Evolutionary conservation across 2,888 invertebrate species (phyloP), one percentile per base, ranked within the genome.

Genomic region (Diloba caeruleocephala): DNA sequence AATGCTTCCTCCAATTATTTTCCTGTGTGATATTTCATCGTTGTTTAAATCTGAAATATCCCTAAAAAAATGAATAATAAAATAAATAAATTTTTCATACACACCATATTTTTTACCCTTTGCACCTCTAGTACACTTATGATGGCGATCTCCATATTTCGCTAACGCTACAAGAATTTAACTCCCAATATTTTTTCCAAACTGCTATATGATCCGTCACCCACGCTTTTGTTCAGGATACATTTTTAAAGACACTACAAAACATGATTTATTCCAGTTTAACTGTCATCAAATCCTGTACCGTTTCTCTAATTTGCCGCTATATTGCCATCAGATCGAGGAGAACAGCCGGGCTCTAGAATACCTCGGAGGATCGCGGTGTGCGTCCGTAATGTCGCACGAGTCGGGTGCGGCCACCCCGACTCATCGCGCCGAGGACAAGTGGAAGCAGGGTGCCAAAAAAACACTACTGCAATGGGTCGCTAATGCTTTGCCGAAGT

Each of bases 381-480:
- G 97, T 83, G 97, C 97, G 70, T 96, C 97, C 64, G 96, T 96
- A 62, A 97, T 97, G 93, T 96, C 96, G 54, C 94, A 97, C 82
- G 97, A 97, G 86, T 97, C 97, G 59, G 95, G 96, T 59, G 96
- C 96, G 52, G 96, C 96, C 37, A 95, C 96, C 41, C 94, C 92
- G 31, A 92, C 92, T 12, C 91, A 90, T 57, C 76, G 90, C 6
- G 90, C 94, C 0, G 96, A 96, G 34, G 95, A 95, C 90, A 62
- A 94, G 80, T 97, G 97, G 97, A 97, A 97, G 84, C 96, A 97
- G 84, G 98, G 98, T 37, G 98, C 98, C 50, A 96, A 97, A 84
- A 98, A 98, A 89, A 98, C 98, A 15, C 93, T 99, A 59, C 93
- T 99, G 57, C 97, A 97, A 78, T 99, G 99, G 99, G 98, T 98